Percentiles rank a stretch among this genome's conserved stretches.
These are phyloP conservation scores for Dicranocentrus wangi DNA, from an alignment of 2,888 invertebrate species.

Conservation along the genomic window DNA sequence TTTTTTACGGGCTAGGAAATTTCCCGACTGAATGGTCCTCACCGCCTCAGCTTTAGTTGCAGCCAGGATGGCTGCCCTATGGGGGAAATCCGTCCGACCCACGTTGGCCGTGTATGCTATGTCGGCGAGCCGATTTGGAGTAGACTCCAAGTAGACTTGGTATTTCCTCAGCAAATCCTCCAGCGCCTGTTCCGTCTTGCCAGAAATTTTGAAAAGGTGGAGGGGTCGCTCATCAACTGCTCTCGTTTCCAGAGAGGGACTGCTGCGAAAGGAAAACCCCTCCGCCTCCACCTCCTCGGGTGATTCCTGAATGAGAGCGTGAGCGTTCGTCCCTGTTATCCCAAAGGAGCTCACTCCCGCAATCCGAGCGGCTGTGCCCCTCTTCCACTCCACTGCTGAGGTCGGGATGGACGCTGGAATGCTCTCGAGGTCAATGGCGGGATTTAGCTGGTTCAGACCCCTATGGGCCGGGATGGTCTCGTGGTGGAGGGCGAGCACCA, in stretches of 20 bases:
- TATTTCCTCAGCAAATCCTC: slow-evolving; percentile 31
- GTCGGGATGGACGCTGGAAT: slow-evolving; percentile 62
- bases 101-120: slow-evolving; percentile 22
- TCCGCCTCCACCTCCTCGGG: no score
- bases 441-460: slow-evolving; percentile 51
- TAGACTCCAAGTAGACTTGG: neutral
- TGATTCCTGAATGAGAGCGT: slow-evolving; percentile 55
- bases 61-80: slow-evolving; percentile 35
- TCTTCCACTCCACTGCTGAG: no score
- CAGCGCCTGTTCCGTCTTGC: slow-evolving; percentile 52
- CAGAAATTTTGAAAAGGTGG: slow-evolving; percentile 54
- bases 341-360: slow-evolving; percentile 46
- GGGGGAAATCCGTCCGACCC: slow-evolving; percentile 49
- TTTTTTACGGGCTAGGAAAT: neutral
- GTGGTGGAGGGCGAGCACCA: slow-evolving; percentile 45
- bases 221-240: neutral
- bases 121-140: neutral
- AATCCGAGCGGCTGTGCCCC: neutral
- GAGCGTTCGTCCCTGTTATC: slow-evolving; percentile 36
- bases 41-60: neutral
- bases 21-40: neutral
- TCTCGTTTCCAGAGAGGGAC: no score
- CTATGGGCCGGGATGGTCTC: slow-evolving; percentile 53
- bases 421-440: slow-evolving; percentile 46
- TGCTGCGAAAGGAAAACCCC: no score